Evolutionary conservation across 2,113 vertebrate species (phyloP), one percentile per base, ranked within the genome.

Genomic region (Zosterops lateralis): DNA sequence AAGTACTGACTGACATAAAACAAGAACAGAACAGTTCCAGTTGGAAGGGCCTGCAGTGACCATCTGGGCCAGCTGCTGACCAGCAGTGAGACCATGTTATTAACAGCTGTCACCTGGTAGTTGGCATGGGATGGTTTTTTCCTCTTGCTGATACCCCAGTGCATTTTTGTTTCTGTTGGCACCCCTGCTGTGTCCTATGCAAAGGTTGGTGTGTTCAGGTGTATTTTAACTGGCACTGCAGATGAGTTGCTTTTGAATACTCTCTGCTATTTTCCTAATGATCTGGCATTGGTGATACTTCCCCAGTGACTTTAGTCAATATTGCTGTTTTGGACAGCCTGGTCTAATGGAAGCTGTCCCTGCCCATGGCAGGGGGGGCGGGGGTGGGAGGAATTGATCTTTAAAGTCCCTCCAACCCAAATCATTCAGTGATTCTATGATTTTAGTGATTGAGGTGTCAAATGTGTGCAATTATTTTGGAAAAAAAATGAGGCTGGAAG

Each of bases 21-120:
- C 16, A 61, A 25, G 21, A 81, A 16, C 7, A 24, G 26, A 38
- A 4, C 44, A 40, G 14, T 66, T 74, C 11, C 54, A 40, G 14
- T 17, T 77, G 51, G 57, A 79, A 20, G 11, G 9, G 26, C 60
- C 40, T 28, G 7, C 60, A 57, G 0, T 1, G 3, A 32, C 51
- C 40, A 21, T 28, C 38, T 12, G 40, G 32, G 18, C n/a, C 42
- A 65, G 6, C 44, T 80, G 50, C 60, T 67, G 57, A 15, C 18
- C 16, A 2, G 3, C 60, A 65, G 29, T 50, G 24, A 29, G 0
- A 12, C 19, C 38, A 16, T 9, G 3, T 40, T 26, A 32, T 19
- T 36, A 7, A 40, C 28, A 24, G 0, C 25, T 57, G 0, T 40
- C 76, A 21, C 29, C 29, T 48, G 17, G 1, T 8, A 34, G 9